A percentile compares a stretch with the other conserved stretches of the same genome.
These are phyloP conservation scores for Beroe ovata DNA, from an alignment of 37 sponge, comb jelly and placozoan species.

Conservation along the genomic window DNA sequence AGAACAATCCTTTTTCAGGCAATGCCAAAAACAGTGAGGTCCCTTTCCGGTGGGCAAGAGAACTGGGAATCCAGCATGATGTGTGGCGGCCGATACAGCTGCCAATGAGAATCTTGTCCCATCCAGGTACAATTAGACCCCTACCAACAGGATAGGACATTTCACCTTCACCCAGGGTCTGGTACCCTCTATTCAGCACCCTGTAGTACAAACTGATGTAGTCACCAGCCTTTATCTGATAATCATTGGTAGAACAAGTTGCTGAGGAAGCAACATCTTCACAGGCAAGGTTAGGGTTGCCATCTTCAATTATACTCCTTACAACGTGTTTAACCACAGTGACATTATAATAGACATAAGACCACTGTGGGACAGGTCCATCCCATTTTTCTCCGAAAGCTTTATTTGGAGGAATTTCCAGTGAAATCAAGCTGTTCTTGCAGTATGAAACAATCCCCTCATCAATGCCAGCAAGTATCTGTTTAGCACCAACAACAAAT, in stretches of 20 bases:
- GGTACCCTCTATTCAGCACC: background rate
- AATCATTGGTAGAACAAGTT: background rate
- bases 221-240: constrained; percentile 11
- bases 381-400: constrained; percentile 36
- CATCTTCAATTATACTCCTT: background rate
- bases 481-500: constrained; percentile 18
- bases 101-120: constrained; percentile 14
- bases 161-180: constrained; percentile 8
- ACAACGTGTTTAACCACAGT: constrained; percentile 9
- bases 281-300: background rate
- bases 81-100: background rate
- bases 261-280: background rate
- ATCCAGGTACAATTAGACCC: constrained; percentile 37
- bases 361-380: constrained; percentile 61
- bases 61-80: constrained; percentile 35
- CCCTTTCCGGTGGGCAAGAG: constrained; percentile 21
- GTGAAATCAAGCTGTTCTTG: background rate
- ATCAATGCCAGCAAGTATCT: constrained; percentile 35
- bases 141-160: constrained; percentile 63
- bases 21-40: constrained; percentile 1
- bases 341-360: constrained; percentile 54
- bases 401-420: constrained; percentile 21
- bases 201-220: constrained; percentile 13
- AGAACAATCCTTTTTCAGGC: constrained; percentile 46
- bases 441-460: constrained; percentile 17